Conservation (phyloP, 1,140 invertebrate genomes). For the Drosophila micromelanica region DNA sequence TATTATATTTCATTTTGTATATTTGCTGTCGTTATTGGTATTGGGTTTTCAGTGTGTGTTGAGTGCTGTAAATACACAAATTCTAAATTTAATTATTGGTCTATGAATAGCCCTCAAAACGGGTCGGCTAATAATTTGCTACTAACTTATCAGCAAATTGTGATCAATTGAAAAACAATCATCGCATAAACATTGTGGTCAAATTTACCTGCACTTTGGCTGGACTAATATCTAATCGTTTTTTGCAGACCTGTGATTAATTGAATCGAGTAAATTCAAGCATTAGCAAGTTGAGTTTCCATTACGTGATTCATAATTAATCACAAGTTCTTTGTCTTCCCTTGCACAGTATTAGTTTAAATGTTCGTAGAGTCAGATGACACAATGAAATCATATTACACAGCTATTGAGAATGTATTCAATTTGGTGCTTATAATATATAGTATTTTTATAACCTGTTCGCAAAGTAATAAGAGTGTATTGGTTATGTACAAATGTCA, state of each 20-base stretch:
- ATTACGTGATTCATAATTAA: slow-evolving; percentile 26
- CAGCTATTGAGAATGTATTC: too few species aligned
- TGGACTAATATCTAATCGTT: slow-evolving; percentile 35
- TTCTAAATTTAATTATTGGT: slow-evolving; percentile 61
- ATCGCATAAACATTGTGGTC: slow-evolving; percentile 45
- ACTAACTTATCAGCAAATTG: slow-evolving; percentile 35
- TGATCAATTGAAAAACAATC: slow-evolving; percentile 51
- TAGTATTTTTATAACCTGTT: too few species aligned
- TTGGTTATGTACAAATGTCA: too few species aligned
- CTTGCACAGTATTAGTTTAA: background rate
- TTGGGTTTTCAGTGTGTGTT: slow-evolving; percentile 12
- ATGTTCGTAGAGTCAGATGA: background rate
- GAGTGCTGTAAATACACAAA: slow-evolving; percentile 48
- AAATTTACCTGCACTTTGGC: slow-evolving; percentile 61
- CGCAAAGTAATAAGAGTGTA: too few species aligned
- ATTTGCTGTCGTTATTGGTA: background rate
- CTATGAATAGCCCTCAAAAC: slow-evolving; percentile 2
- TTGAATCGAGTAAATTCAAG: background rate
- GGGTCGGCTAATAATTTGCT: slow-evolving; percentile 1
- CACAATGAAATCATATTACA: background rate
- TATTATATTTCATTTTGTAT: slow-evolving; percentile 43
- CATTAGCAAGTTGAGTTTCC: background rate
- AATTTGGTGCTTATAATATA: too few species aligned
- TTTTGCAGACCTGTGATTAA: slow-evolving; percentile 33
- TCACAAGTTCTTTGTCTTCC: slow-evolving; percentile 1